Conservation (phyloP, 2,888 invertebrate species). For the Acanthoscelides obtectus region DNA sequence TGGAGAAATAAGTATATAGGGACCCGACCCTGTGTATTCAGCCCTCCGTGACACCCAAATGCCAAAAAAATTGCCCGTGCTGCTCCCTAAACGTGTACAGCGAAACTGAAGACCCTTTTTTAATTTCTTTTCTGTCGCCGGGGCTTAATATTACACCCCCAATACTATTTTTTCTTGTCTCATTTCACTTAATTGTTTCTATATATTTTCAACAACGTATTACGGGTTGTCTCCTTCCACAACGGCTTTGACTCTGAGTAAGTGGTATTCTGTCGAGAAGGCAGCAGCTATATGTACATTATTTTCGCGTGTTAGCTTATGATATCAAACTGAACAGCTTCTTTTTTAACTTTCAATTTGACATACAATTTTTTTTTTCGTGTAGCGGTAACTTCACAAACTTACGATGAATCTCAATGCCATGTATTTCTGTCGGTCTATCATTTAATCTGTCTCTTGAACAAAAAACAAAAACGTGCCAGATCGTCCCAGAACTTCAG, state of each 20-base stretch:
- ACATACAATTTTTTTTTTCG: no score
- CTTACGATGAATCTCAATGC: no score
- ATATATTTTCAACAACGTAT: slow-evolving; percentile 35
- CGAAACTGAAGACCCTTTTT: slow-evolving; percentile 29
- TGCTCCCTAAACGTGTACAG: slow-evolving; percentile 19
- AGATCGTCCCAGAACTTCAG: no score
- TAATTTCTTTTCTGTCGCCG: slow-evolving; percentile 40
- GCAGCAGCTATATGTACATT: no score
- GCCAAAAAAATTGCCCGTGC: slow-evolving; percentile 7
- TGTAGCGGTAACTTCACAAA: no score
- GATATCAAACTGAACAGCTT: no score
- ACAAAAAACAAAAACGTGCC: no score
- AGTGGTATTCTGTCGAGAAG: neutral
- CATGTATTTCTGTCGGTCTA: no score
- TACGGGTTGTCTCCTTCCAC: slow-evolving; percentile 20
- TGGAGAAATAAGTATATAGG: neutral
- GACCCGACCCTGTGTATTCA: neutral
- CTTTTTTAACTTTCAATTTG: no score
- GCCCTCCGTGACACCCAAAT: neutral
- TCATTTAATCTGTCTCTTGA: no score
- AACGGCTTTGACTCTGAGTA: neutral
- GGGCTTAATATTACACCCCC: slow-evolving; percentile 34
- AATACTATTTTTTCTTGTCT: slow-evolving; percentile 41
- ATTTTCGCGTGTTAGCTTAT: no score
- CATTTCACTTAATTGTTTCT: slow-evolving; percentile 43